phyloP scores from a whole-genome alignment of 2,113 vertebrate genomes.

The Melanerpes aurifrons region DNA sequence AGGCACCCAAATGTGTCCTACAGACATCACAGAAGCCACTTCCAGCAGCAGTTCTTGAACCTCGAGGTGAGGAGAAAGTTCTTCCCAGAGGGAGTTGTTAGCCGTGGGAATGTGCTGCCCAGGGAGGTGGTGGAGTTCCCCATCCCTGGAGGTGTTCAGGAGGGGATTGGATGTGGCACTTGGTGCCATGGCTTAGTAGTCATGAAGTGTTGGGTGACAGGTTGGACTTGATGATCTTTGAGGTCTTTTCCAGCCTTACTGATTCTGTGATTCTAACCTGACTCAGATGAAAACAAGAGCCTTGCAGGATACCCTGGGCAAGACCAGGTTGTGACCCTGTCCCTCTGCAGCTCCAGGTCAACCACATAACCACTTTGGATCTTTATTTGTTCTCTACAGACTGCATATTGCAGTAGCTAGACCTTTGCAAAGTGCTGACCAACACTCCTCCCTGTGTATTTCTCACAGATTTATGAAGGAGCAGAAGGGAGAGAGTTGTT shows the following conservation, averaged over 20 bases:
- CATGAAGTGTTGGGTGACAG: no score
- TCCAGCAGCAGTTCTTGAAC: neutral
- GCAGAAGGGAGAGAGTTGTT: neutral
- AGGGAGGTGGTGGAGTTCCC: no score
- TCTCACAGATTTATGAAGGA: neutral
- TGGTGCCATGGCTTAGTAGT: no score
- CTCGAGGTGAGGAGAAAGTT: no score
- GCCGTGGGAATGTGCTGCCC: no score
- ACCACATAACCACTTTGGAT: accelerated
- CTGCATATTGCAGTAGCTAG: neutral
- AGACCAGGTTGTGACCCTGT: neutral
- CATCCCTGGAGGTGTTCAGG: no score
- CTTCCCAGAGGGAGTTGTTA: no score
- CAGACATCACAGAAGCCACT: neutral
- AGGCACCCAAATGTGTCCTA: neutral
- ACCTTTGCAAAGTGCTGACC: neutral
- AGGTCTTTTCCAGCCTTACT: no score
- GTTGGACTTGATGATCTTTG: no score
- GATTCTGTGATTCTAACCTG: neutral
- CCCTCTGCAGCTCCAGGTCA: neutral
- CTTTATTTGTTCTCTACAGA: neutral
- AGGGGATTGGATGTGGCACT: no score
- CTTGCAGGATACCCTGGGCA: accelerated
- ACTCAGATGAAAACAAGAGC: accelerated
- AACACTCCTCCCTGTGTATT: neutral